Percentiles rank a stretch among this genome's conserved stretches.
Evolutionary conservation across 2,888 invertebrate species (phyloP).

Genomic region (Anodontia alba): DNA sequence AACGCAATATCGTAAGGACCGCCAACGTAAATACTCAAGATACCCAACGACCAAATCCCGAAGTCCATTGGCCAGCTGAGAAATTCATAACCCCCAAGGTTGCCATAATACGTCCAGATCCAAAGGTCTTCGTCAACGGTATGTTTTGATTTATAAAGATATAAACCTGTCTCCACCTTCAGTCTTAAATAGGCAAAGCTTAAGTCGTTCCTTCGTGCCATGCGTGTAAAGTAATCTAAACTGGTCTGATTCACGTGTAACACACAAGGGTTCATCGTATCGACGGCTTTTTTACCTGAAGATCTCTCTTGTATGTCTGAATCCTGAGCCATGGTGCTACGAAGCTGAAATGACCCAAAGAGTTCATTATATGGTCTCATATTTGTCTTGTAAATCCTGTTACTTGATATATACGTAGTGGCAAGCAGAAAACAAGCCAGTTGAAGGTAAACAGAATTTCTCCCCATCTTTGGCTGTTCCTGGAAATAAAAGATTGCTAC

Average conservation of each 20-base stretch:
- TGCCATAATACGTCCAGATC: conserved; percentile 51
- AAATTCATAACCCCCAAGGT: conserved; percentile 34
- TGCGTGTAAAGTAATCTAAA: conserved; percentile 31
- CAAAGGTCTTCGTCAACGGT: conserved; percentile 32
- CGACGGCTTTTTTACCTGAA: no score
- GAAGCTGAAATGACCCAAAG: no score
- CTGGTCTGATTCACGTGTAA: neutral
- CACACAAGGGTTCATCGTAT: no score
- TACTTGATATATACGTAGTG: no score
- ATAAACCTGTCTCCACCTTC: neutral
- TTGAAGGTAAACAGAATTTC: no score
- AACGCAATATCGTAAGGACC: conserved; percentile 9
- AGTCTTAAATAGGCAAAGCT: conserved; percentile 37
- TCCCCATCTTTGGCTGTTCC: no score
- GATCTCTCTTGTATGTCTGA: no score
- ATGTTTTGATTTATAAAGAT: neutral
- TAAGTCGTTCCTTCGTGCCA: conserved; percentile 9
- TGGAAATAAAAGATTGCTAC: no score
- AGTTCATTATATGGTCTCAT: no score
- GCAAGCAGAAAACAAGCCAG: no score
- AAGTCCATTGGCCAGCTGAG: conserved; percentile 47
- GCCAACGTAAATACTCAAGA: neutral
- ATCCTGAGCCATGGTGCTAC: no score
- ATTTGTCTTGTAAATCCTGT: no score
- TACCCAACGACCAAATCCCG: neutral